phyloP scores from a whole-genome alignment of 2,888 invertebrate genomes.

The Drosophila falleni region DNA sequence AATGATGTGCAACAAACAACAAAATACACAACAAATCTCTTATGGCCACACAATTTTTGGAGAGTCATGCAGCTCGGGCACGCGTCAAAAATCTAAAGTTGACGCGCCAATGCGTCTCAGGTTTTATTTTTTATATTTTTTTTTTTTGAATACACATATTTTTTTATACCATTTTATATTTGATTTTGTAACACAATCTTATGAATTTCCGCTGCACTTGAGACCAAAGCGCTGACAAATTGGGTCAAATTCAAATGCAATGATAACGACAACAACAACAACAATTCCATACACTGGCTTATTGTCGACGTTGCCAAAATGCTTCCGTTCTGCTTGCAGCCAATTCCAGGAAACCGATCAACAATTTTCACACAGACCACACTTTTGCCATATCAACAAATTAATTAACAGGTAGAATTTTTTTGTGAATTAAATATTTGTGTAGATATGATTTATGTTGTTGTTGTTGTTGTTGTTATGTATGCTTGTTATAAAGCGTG shows the following conservation, averaged over 20 bases:
- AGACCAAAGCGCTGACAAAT: constrained; percentile 49
- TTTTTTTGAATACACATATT: neutral
- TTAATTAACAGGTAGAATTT: constrained; percentile 33
- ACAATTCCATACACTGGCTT: constrained; percentile 16
- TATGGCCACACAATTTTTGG: constrained; percentile 34
- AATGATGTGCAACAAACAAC: constrained; percentile 75
- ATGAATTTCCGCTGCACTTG: constrained; percentile 34
- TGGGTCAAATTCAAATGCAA: constrained; percentile 56
- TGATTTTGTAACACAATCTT: constrained; percentile 46
- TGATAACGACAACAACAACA: constrained; percentile 20
- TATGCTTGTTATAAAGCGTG: constrained; percentile 59
- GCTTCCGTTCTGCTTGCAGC: constrained; percentile 56
- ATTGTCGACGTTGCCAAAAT: constrained; percentile 67
- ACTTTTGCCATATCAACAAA: constrained; percentile 66
- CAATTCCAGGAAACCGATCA: constrained; percentile 72
- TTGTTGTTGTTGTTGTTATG: constrained; percentile 1
- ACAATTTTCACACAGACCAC: constrained; percentile 71
- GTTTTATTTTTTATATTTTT: constrained; percentile 28
- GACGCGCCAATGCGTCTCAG: constrained; percentile 50
- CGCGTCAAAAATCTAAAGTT: constrained; percentile 67
- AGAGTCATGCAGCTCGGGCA: constrained; percentile 67
- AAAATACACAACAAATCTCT: constrained; percentile 57
- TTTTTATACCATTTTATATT: constrained; percentile 9
- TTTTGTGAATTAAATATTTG: constrained; percentile 62
- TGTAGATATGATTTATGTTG: constrained; percentile 2